Evolutionary conservation across 2,797 vertebrate genomes (phyloP).

Genomic region (Danio albolineatus): DNA sequence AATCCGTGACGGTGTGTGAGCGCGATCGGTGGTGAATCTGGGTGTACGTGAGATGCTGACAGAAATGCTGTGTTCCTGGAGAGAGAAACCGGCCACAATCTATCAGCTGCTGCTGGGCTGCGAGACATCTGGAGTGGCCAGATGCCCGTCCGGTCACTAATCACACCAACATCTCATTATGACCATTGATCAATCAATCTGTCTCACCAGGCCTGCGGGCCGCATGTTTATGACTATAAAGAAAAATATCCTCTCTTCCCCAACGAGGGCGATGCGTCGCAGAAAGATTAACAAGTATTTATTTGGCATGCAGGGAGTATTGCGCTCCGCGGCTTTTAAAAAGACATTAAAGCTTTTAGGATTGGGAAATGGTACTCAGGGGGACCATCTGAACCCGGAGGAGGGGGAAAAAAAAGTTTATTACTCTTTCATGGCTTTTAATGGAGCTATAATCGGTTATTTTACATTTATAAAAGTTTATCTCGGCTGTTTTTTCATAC

Average conservation of each 20-base stretch:
- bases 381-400: neutral
- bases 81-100: slow-evolving; percentile 28
- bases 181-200: slow-evolving; percentile 52
- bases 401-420: neutral
- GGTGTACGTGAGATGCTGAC: slow-evolving; percentile 36
- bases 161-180: slow-evolving; percentile 56
- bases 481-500: neutral
- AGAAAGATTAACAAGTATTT: neutral
- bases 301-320: slow-evolving; percentile 1
- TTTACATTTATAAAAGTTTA: neutral
- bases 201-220: slow-evolving; percentile 17
- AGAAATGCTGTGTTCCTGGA: slow-evolving; percentile 3
- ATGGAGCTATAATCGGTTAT: slow-evolving; percentile 9
- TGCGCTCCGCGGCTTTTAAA: slow-evolving; percentile 2
- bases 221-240: slow-evolving; percentile 28
- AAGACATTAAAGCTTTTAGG: slow-evolving; percentile 30
- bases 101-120: slow-evolving; percentile 38
- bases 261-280: neutral
- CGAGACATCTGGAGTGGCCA: slow-evolving; percentile 56
- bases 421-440: neutral
- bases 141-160: slow-evolving; percentile 49
- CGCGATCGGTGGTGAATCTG: neutral
- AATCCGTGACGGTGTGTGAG: slow-evolving; percentile 16
- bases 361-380: neutral
- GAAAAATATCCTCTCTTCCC: slow-evolving; percentile 22